Base-by-base conservation (phyloP, 2,888 invertebrate genomes). In the Nymphalis urticae region DNA sequence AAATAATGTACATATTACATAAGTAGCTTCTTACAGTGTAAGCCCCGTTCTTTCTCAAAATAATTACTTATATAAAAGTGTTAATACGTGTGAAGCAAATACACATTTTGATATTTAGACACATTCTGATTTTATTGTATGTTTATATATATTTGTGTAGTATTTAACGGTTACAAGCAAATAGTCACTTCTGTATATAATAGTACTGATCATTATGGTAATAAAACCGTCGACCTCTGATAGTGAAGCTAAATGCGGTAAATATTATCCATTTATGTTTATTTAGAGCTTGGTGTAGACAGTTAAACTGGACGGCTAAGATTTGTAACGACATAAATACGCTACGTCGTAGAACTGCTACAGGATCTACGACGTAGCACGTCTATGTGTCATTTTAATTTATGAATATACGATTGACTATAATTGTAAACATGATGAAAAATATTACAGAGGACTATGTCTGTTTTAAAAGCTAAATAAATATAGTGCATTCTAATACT, bases 301-400 rank as follows among this genome's bases (percentile, higher is more conserved):
- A 53, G 51, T 53, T 53, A 16, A 63, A 36, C 51, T 36, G 8
- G 36, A 53, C 50, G 32, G 62, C 42, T 53, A 16, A 62, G 62
- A 62, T 62, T 62, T 62, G 62, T 19, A 48, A n/a, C 50, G 51
- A 53, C 61, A 42, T 53, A 63, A 47, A 66, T 53, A 51, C 56
- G 71, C 75, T 80, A 77, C 73, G 76, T 16, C 76, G 79, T 77
- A 79, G 76, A 63, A 21, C 62, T 61, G 71, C 76, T 79, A 79
- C 75, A 71, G 64, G 61, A 70, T 71, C 75, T 79, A 79, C 75
- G 71, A 64, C 64, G 72, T 71, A 73, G 68, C 67, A 50, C n/a
- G 4, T 48, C 21, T 27, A 36, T 17, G 60, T 47, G 21, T 24
- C 24, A 24, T 32, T 60, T 48, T 47, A 48, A 42, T 24, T 42